Percentiles rank a stretch among this genome's conserved stretches.
Evolutionary conservation across 2,888 invertebrate genomes (phyloP).

Genomic region (Dyspetes luteomarginatus): DNA sequence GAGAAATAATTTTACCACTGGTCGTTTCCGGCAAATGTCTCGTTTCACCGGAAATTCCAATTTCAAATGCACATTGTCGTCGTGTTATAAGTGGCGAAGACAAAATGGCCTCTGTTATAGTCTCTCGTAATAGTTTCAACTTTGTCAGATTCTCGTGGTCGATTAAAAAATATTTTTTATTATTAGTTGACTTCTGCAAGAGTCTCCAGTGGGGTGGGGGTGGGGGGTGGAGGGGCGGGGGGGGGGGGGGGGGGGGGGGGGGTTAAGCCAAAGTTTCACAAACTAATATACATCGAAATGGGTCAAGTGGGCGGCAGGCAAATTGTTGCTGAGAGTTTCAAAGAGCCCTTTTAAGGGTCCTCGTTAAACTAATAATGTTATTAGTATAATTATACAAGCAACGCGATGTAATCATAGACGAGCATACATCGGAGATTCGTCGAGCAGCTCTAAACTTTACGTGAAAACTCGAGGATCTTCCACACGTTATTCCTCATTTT

Average conservation of each 20-base stretch:
- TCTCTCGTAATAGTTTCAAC: slow-evolving; percentile 8
- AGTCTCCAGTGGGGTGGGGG: too few relatives aligned
- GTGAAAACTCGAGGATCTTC: too few relatives aligned
- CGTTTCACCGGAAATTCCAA: slow-evolving; percentile 18
- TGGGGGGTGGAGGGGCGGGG: slow-evolving; percentile 3
- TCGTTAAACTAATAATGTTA: slow-evolving; percentile 42
- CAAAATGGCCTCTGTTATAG: background rate
- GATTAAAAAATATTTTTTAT: slow-evolving; percentile 33
- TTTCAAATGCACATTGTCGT: slow-evolving; percentile 31
- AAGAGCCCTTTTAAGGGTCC: background rate
- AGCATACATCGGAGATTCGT: background rate
- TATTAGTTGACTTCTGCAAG: slow-evolving; percentile 46
- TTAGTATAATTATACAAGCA: slow-evolving; percentile 21
- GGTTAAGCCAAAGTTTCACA: slow-evolving; percentile 9
- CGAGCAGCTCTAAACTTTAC: too few relatives aligned
- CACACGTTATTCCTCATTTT: too few relatives aligned
- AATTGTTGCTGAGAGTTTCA: background rate
- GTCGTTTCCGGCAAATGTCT: slow-evolving; percentile 12
- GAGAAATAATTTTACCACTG: slow-evolving; percentile 3
- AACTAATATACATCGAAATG: slow-evolving; percentile 10
- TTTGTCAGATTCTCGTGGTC: slow-evolving; percentile 35
- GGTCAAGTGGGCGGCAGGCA: background rate
- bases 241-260: slow-evolving; percentile 11
- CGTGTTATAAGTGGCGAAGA: background rate
- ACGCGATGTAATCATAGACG: background rate